Conservation (phyloP, 2,113 vertebrate genomes). For the Embiotoca jacksoni region DNA sequence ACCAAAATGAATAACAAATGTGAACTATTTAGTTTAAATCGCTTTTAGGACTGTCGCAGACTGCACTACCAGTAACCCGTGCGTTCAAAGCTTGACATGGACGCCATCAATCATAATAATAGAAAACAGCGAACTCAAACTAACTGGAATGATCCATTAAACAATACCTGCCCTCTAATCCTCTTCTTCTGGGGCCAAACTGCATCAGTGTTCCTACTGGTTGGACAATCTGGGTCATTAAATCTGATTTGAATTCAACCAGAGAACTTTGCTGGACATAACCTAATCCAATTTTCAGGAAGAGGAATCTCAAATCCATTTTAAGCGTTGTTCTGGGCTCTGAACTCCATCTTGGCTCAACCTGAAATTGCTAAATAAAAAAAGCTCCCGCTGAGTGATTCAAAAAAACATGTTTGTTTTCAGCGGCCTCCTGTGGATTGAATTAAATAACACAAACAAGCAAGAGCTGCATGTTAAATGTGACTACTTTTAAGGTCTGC, state of each 20-base stretch:
- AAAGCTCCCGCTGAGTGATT: constrained; percentile 13
- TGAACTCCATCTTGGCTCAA: background rate
- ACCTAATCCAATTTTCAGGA: constrained; percentile 42
- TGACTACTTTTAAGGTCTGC: constrained; percentile 25
- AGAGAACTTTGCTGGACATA: constrained; percentile 39
- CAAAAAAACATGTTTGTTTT: constrained; percentile 21
- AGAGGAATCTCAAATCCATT: constrained; percentile 20
- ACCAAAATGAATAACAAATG: background rate
- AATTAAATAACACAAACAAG: constrained; percentile 39
- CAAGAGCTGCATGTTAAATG: constrained; percentile 26
- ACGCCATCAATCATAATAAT: background rate
- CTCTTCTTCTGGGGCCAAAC: background rate
- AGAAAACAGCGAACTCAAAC: constrained; percentile 16
- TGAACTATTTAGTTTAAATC: too few relatives aligned
- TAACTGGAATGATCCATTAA: constrained; percentile 18
- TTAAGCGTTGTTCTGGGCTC: constrained; percentile 16
- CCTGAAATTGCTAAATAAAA: constrained; percentile 21
- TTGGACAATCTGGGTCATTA: constrained; percentile 34
- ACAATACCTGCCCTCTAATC: background rate
- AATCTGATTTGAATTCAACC: constrained; percentile 39
- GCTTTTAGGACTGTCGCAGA: background rate
- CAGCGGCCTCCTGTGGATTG: constrained; percentile 6
- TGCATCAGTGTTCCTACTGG: background rate
- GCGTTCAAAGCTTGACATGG: background rate
- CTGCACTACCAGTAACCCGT: fast-evolving